Evolutionary conservation across 2,888 invertebrate species (phyloP).

Genomic region (Heliconius sara): DNA sequence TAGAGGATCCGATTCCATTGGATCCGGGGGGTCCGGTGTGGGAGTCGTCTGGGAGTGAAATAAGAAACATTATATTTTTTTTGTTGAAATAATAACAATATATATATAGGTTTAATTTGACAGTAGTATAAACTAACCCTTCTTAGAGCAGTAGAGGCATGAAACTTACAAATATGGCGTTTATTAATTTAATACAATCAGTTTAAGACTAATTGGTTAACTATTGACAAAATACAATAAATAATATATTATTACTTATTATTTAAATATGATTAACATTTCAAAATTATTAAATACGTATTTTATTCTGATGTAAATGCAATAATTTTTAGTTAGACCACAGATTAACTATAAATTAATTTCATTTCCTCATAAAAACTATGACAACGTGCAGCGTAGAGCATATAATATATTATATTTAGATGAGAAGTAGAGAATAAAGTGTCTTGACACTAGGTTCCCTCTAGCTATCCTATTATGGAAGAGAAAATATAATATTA

Average conservation of each 20-base stretch:
- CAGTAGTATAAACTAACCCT: no score
- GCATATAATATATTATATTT: not conserved
- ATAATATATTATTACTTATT: no score
- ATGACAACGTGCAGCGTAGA: no score
- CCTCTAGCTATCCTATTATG: not conserved
- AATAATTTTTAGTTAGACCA: no score
- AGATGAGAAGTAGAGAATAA: not conserved
- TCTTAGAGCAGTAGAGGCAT: not conserved
- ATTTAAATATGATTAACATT: no score
- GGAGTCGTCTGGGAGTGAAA: not conserved
- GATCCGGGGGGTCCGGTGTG: not conserved
- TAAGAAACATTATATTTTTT: no score
- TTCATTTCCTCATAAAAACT: no score
- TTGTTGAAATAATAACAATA: no score
- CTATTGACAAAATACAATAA: not conserved
- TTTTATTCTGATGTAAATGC: no score
- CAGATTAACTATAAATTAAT: no score
- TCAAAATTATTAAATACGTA: no score
- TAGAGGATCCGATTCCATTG: constrained; percentile 3
- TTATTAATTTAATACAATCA: not conserved
- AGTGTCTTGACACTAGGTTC: not conserved
- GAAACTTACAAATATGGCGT: not conserved
- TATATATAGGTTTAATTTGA: not conserved
- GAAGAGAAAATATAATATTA: not conserved
- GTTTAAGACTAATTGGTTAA: not conserved